These are phyloP conservation scores for Tinamus guttatus DNA, from an alignment of 2,113 vertebrate species.

Conservation along the genomic window DNA sequence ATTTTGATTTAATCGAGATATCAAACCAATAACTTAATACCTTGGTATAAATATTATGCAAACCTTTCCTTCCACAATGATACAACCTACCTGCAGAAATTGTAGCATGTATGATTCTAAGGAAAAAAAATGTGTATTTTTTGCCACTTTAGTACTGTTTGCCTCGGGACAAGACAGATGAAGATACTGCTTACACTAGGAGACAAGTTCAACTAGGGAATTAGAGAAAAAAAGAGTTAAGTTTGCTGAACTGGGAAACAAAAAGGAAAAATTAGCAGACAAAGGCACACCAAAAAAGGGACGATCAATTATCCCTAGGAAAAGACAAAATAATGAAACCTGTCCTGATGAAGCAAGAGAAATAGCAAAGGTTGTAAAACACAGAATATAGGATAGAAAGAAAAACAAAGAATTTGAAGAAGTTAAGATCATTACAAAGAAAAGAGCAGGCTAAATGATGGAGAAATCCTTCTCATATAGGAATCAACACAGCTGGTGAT, in stretches of 20 bases:
- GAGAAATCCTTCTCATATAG: background rate
- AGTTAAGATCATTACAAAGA: background rate
- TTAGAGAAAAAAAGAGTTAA: background rate
- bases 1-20: background rate
- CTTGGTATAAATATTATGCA: background rate
- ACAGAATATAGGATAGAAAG: background rate
- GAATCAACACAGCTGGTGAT: background rate
- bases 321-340: background rate
- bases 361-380: background rate
- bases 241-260: background rate
- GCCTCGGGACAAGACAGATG: background rate
- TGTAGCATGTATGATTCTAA: background rate
- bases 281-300: background rate
- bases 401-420: background rate
- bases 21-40: background rate
- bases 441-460: background rate
- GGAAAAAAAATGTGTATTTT: background rate
- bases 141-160: background rate
- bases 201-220: background rate
- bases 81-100: background rate
- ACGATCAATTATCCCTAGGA: background rate
- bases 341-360: background rate
- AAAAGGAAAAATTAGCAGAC: background rate
- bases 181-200: accelerated
- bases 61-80: background rate